Evolutionary conservation across 2,888 invertebrate species (phyloP).

Genomic region (Eristalis arbustorum): DNA sequence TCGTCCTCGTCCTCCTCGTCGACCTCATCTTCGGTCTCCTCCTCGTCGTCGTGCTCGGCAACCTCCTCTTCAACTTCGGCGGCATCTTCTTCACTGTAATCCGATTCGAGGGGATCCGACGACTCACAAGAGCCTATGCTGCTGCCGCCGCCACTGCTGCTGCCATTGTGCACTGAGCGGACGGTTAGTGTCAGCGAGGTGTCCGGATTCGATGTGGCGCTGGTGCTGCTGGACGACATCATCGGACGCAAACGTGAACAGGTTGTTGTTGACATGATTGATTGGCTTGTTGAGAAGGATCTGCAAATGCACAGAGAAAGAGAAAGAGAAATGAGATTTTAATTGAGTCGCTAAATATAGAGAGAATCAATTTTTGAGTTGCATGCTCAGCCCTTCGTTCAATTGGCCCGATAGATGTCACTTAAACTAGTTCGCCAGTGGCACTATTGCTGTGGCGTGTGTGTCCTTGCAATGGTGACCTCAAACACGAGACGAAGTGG

Average conservation of each 20-base stretch:
- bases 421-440: conserved; percentile 25
- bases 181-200: conserved; percentile 74
- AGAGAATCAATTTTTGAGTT: conserved; percentile 5
- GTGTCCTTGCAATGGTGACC: conserved; percentile 49
- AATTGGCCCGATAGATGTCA: conserved; percentile 43
- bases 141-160: conserved; percentile 60
- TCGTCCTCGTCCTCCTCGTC: conserved; percentile 74
- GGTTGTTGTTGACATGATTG: conserved; percentile 78
- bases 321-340: conserved; percentile 37
- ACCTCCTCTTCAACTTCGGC: conserved; percentile 73
- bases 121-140: conserved; percentile 77
- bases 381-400: conserved; percentile 1
- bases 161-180: conserved; percentile 49
- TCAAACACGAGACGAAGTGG: not conserved
- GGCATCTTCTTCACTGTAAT: conserved; percentile 77
- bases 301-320: conserved; percentile 35
- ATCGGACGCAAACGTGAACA: conserved; percentile 77
- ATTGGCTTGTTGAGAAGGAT: conserved; percentile 36
- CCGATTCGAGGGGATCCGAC: conserved; percentile 79
- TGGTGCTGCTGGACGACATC: conserved; percentile 61
- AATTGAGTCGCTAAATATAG: conserved; percentile 53
- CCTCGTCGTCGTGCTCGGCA: conserved; percentile 70
- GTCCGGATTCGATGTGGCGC: conserved; percentile 73
- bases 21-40: conserved; percentile 73
- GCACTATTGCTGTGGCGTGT: not conserved